These are phyloP conservation scores for Leiothrix lutea DNA, from an alignment of 2,113 vertebrate genomes.

Conservation along the genomic window DNA sequence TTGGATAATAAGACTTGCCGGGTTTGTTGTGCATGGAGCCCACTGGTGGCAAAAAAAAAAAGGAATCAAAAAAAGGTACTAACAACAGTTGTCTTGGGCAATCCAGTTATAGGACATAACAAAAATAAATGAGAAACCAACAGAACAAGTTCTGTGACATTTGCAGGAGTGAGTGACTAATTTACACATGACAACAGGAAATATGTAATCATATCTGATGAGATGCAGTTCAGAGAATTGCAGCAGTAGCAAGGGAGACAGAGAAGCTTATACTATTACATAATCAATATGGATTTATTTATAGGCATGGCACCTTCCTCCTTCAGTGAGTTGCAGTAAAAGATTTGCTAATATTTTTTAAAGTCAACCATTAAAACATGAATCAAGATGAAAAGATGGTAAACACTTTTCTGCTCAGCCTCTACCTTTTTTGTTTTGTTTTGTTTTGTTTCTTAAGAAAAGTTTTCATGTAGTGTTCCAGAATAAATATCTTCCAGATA, in stretches of 20 bases:
- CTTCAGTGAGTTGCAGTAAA: not conserved
- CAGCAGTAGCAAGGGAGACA: not conserved
- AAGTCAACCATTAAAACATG: not conserved
- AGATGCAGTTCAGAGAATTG: not conserved
- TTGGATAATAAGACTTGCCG: not conserved
- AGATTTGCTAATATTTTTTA: not conserved
- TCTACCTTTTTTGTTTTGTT: not conserved
- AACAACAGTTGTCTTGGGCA: not conserved
- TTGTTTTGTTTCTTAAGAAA: not conserved
- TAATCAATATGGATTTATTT: not conserved
- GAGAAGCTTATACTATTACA: not conserved
- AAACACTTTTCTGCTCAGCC: not conserved
- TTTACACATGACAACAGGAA: slow-evolving; percentile 20
- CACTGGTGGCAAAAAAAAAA: not conserved
- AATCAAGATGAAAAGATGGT: not conserved
- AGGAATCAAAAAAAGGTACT: not conserved
- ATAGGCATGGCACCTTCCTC: not conserved
- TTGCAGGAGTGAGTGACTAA: slow-evolving; percentile 10
- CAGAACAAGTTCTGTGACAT: slow-evolving; percentile 13
- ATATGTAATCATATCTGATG: slow-evolving; percentile 12
- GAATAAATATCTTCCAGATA: not conserved
- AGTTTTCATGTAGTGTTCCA: not conserved
- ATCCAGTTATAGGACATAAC: not conserved
- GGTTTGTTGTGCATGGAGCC: not conserved
- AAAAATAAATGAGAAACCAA: not conserved